Evolutionary conservation across 2,113 vertebrate species (phyloP).

Genomic region (Strigops habroptila): DNA sequence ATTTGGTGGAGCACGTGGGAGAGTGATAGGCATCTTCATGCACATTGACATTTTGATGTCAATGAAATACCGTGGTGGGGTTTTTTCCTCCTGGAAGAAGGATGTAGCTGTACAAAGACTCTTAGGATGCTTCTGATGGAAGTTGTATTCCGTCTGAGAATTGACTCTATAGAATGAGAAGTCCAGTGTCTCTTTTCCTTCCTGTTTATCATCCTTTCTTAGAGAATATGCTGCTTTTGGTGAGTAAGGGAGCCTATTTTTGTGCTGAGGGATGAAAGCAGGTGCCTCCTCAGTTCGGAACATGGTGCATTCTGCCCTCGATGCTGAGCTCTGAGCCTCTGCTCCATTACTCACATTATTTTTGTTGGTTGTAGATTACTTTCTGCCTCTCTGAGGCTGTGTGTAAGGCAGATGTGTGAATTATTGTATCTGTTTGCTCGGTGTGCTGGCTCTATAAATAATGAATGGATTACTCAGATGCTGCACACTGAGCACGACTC

Average conservation of each 20-base stretch:
- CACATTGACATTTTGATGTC: background rate
- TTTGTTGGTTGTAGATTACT: background rate
- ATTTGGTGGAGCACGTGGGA: background rate
- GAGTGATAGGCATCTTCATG: background rate
- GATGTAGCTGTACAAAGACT: background rate
- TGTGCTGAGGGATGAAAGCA: background rate
- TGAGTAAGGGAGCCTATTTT: accelerated
- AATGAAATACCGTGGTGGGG: accelerated
- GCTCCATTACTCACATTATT: accelerated
- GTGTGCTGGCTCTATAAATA: background rate
- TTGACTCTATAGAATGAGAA: background rate
- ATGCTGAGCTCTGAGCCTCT: background rate
- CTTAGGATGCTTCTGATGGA: accelerated
- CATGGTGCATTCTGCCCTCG: background rate
- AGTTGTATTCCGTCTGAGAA: background rate
- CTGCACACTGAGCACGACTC: background rate
- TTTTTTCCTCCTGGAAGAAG: background rate
- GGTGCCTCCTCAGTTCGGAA: background rate
- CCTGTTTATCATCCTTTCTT: background rate
- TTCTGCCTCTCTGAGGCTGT: background rate
- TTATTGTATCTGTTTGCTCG: background rate
- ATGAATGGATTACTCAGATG: background rate
- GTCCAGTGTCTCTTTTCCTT: background rate
- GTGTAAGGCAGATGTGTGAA: background rate
- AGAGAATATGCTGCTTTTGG: accelerated